Base-by-base conservation (phyloP, 2,797 vertebrate species). In the Centropyge bicolor region DNA sequence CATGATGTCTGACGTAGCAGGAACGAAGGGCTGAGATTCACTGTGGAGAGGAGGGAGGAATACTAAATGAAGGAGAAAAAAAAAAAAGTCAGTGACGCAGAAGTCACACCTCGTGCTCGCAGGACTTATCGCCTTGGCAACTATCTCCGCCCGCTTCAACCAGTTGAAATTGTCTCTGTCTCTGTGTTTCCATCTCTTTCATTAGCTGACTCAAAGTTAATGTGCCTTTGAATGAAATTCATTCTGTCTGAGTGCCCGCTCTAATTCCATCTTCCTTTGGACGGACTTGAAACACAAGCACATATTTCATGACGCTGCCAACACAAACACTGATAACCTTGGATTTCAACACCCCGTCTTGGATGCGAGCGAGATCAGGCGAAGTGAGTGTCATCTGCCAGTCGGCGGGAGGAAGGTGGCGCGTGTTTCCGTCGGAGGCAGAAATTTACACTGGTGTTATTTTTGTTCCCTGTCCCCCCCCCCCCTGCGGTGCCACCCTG, bases 71-170 rank as follows among this genome's bases (percentile, higher is more conserved):
- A 43, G 55, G 67, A 11, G 38, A 82, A 66, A 78, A 86, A 46
- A 57, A 36, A 35, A 59, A 52, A 64, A 78, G 71, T 75, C 63
- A 0, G 82, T 91, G 90, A 86, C 54, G 82, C 83, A 87, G 56
- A 76, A 84, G 84, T 94, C 92, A 91, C 88, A 92, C 88, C 92
- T 93, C 84, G 66, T 52, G 76, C 78, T 80, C 80, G 16, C 74
- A 89, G 70, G 87, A 90, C 81, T 88, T 81, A 92, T 94, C 92
- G 92, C 93, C 91, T 64, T 92, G 88, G 91, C 93, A 94, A 95
- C 93, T 79, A 78, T 88, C 79, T 83, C 88, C 38, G 27, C 80
- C 85, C 27, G 54, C 65, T 71, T 74, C 75, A 76, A 54, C 79
- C 77, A 80, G 83, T 86, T 82, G 83, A 83, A 90, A 74, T 48